Evolutionary conservation across 2,113 vertebrate species (phyloP).

Genomic region (Struthio camelus): DNA sequence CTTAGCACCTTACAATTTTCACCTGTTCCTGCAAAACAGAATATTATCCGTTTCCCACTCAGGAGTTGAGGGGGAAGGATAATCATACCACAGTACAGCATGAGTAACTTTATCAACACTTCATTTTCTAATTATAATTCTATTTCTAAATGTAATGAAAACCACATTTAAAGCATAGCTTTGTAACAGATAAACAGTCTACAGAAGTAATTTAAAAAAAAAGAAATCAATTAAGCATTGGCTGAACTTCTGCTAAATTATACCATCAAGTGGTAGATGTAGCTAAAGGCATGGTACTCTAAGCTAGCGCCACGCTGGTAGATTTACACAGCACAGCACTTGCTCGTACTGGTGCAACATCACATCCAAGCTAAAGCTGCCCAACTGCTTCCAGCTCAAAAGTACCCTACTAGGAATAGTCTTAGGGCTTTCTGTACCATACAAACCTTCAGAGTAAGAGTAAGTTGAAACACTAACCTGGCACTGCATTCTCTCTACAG

Average conservation of each 20-base stretch:
- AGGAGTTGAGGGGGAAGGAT: neutral
- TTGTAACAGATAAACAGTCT: neutral
- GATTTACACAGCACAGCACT: neutral
- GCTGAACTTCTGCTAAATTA: neutral
- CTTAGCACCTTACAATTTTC: neutral
- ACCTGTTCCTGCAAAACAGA: neutral
- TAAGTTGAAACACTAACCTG: neutral
- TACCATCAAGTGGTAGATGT: neutral
- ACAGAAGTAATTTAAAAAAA: neutral
- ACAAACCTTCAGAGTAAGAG: neutral
- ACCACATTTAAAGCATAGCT: neutral
- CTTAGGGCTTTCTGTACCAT: neutral
- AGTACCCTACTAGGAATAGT: neutral
- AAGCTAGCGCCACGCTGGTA: neutral
- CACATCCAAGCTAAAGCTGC: neutral
- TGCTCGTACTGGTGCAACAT: neutral
- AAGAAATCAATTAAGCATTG: neutral
- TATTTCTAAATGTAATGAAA: neutral
- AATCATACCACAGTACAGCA: neutral
- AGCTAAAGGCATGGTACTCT: neutral
- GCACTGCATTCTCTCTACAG: neutral
- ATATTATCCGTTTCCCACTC: neutral
- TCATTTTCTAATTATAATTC: neutral
- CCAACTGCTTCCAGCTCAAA: neutral
- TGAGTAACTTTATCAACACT: neutral